Evolutionary conservation across 1,140 invertebrate genomes (phyloP).

Genomic region (Pachyrhynchus sulphureomaculatus): DNA sequence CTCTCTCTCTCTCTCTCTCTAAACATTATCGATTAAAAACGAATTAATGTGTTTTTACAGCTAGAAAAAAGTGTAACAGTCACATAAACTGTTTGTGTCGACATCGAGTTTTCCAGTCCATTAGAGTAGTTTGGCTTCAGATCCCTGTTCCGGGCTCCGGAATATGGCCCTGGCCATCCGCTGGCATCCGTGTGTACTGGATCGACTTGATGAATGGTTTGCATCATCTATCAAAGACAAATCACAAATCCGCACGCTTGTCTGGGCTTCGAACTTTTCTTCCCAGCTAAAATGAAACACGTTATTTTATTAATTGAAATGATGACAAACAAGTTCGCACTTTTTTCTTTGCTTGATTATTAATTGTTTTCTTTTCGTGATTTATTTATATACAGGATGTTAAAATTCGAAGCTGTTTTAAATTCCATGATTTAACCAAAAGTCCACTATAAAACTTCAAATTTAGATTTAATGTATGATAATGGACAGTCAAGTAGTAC

Average conservation of each 20-base stretch:
- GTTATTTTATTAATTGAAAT: slow-evolving; percentile 42
- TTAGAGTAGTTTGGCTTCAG: slow-evolving; percentile 38
- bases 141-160: slow-evolving; percentile 35
- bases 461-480: too few relatives aligned
- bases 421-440: too few relatives aligned
- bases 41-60: slow-evolving; percentile 3
- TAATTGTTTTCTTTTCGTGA: slow-evolving; percentile 25
- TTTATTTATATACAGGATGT: slow-evolving; percentile 1
- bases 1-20: too few relatives aligned
- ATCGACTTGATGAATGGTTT: slow-evolving; percentile 49
- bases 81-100: slow-evolving; percentile 43
- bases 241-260: slow-evolving; percentile 49
- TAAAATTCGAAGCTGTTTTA: too few relatives aligned
- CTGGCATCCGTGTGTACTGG: slow-evolving; percentile 40
- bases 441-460: too few relatives aligned
- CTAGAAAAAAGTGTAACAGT: slow-evolving; percentile 28
- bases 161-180: slow-evolving; percentile 25
- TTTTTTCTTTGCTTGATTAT: slow-evolving; percentile 20
- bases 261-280: slow-evolving; percentile 35
- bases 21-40: slow-evolving; percentile 5
- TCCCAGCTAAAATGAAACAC: slow-evolving; percentile 27
- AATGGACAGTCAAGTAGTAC: too few relatives aligned
- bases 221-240: slow-evolving; percentile 52
- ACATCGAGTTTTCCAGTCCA: slow-evolving; percentile 48
- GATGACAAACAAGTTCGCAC: slow-evolving; percentile 37